Percentiles rank a stretch among this genome's conserved stretches.
phyloP scores from a whole-genome alignment of 2,797 vertebrate genomes.

The Hydrolagus colliei region DNA sequence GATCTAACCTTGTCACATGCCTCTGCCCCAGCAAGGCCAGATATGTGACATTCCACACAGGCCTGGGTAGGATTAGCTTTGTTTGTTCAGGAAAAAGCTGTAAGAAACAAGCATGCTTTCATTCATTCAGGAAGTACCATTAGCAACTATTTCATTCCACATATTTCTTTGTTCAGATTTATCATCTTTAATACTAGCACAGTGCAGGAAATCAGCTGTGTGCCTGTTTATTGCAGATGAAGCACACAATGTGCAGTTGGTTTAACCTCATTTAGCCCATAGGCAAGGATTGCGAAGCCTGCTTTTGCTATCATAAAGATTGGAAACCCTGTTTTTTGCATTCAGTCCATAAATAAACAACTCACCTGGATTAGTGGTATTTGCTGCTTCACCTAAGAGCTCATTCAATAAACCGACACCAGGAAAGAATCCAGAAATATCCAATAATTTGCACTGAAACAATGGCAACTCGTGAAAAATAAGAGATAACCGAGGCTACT shows the following conservation, averaged over 20 bases:
- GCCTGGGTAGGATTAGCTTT: background rate
- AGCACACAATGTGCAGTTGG: background rate
- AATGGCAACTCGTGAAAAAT: too few species aligned
- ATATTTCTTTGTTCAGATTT: background rate
- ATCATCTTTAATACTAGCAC: background rate
- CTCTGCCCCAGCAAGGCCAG: background rate
- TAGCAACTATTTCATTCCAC: background rate
- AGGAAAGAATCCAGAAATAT: background rate
- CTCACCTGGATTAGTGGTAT: background rate
- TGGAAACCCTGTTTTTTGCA: background rate
- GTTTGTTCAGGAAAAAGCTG: background rate
- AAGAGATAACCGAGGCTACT: too few species aligned
- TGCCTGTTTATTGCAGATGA: background rate
- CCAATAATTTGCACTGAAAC: too few species aligned
- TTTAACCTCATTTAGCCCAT: background rate
- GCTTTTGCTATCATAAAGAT: background rate
- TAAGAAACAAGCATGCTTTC: too few species aligned
- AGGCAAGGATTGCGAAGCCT: background rate
- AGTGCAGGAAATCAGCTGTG: background rate
- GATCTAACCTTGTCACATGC: background rate
- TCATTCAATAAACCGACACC: background rate
- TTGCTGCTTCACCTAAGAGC: background rate
- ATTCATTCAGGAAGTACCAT: background rate
- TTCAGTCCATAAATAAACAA: background rate
- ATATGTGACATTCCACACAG: background rate